Base-by-base conservation (phyloP, 2,797 vertebrate genomes). In the Anguilla marmorata region DNA sequence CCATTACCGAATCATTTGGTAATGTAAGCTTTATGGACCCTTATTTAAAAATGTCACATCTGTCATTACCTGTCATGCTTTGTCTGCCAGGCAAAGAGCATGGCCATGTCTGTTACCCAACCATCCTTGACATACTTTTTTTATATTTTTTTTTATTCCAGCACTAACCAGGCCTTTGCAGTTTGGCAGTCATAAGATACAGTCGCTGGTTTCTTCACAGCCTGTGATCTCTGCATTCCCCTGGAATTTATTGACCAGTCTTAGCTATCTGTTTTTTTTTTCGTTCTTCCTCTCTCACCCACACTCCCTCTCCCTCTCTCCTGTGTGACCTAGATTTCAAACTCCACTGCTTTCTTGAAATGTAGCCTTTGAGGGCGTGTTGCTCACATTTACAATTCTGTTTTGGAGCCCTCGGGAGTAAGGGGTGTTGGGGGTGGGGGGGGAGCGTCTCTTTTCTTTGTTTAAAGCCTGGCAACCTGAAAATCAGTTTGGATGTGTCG, bases 111-210 rank as follows among this genome's bases (percentile, higher is more conserved):
- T 91, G 84, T 87, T 90, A 86, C 83, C 72, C 86, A 88, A 74
- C 87, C 30, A 94, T 92, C 93, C 93, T 93, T 95, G 91, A 93
- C 92, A 93, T 90, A 92, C 88, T 93, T 93, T 92, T 14, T 30
- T 74, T 2, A 63, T 63, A 63, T 24, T 5, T 7, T 5, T 37
- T 72, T 86, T 80, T 89, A 86, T 91, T 89, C 89, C 86, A 52
- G 88, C 83, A 9, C 79, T 90, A 90, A 85, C 48, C 80, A 50
- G 27, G 58, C 86, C 90, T 91, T 88, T 88, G 92, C 87, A 91
- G 91, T 93, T 92, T 87, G 86, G 84, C 89, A 88, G 87, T 89
- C 91, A 85, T 90, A 85, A 89, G 90, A 87, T 89, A 66, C 88
- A 84, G 86, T 91, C 86, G 88, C 87, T 90, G 91, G 88, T 92